These are phyloP conservation scores for Drosophila eugracilis DNA, from an alignment of 1,140 invertebrate species.

Conservation along the genomic window DNA sequence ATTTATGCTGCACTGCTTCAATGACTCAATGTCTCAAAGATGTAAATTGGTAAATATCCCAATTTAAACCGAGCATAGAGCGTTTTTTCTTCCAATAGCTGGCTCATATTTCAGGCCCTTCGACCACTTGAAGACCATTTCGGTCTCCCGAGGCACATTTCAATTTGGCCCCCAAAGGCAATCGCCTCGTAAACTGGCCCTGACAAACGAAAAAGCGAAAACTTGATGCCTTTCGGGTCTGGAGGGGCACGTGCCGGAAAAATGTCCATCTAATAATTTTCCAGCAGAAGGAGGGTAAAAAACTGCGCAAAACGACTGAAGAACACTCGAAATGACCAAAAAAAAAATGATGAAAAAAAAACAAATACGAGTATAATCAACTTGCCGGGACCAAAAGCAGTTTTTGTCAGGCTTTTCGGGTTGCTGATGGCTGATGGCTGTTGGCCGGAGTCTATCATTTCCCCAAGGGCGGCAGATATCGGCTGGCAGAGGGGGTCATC, in stretches of 20 bases:
- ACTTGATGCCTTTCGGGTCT: constrained; percentile 53
- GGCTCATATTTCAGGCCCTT: constrained; percentile 45
- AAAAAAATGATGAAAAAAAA: constrained; percentile 26
- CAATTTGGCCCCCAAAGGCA: constrained; percentile 68
- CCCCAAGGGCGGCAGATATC: constrained; percentile 43
- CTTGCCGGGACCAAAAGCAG: constrained; percentile 24
- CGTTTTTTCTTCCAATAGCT: not conserved
- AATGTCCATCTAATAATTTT: constrained; percentile 74
- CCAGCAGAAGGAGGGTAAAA: constrained; percentile 34
- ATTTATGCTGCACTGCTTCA: constrained; percentile 42
- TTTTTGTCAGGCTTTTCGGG: constrained; percentile 28
- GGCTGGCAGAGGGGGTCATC: constrained; percentile 13
- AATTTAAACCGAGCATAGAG: constrained; percentile 20
- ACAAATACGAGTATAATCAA: constrained; percentile 60
- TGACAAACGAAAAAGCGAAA: constrained; percentile 21
- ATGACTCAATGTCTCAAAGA: constrained; percentile 10
- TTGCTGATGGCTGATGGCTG: not conserved
- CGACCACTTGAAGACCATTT: constrained; percentile 31
- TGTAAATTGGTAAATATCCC: constrained; percentile 46
- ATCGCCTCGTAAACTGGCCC: constrained; percentile 64
- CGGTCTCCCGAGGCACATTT: constrained; percentile 66
- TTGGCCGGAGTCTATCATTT: constrained; percentile 45
- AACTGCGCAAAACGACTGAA: constrained; percentile 50
- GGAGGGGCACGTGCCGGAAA: constrained; percentile 64
- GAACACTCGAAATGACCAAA: constrained; percentile 53